Evolutionary conservation across 2,113 vertebrate genomes (phyloP).

Genomic region (Symphodus melops): DNA sequence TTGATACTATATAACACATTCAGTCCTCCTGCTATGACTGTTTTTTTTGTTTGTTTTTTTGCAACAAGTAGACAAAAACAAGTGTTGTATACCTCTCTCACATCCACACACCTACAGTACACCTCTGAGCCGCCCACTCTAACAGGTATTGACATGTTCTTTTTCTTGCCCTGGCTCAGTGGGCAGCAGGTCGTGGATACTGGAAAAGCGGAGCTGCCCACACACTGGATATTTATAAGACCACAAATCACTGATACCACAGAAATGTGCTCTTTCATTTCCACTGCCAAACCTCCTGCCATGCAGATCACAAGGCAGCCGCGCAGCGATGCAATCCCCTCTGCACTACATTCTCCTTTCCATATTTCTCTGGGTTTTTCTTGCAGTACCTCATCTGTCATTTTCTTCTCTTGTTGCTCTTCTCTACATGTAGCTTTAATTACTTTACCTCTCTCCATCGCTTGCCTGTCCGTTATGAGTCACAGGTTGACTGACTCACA

Average conservation of each 20-base stretch:
- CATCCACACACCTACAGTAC: constrained; percentile 29
- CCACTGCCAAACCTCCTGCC: constrained; percentile 54
- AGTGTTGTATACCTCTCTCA: constrained; percentile 8
- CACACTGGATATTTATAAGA: constrained; percentile 78
- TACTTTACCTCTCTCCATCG: constrained; percentile 19
- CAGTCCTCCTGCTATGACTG: not conserved
- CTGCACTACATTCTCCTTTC: constrained; percentile 17
- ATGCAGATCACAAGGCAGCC: constrained; percentile 54
- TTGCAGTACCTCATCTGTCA: not conserved
- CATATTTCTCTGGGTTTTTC: not conserved
- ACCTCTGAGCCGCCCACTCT: constrained; percentile 51
- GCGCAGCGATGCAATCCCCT: constrained; percentile 17
- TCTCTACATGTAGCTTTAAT: not conserved
- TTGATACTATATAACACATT: not conserved
- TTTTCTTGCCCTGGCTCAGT: constrained; percentile 64
- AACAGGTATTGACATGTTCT: constrained; percentile 66
- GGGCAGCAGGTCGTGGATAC: constrained; percentile 71
- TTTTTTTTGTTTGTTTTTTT: not conserved
- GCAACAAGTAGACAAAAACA: constrained; percentile 30
- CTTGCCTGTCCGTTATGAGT: constrained; percentile 53
- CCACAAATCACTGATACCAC: constrained; percentile 75
- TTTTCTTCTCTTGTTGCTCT: constrained; percentile 23
- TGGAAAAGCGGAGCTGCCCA: constrained; percentile 70
- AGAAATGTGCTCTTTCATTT: constrained; percentile 67
- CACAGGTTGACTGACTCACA: constrained; percentile 70